A percentile compares a stretch with the other conserved stretches of the same genome.
These are phyloP conservation scores for Nycticryphes semicollaris DNA, from an alignment of 2,113 vertebrate species.

Conservation along the genomic window DNA sequence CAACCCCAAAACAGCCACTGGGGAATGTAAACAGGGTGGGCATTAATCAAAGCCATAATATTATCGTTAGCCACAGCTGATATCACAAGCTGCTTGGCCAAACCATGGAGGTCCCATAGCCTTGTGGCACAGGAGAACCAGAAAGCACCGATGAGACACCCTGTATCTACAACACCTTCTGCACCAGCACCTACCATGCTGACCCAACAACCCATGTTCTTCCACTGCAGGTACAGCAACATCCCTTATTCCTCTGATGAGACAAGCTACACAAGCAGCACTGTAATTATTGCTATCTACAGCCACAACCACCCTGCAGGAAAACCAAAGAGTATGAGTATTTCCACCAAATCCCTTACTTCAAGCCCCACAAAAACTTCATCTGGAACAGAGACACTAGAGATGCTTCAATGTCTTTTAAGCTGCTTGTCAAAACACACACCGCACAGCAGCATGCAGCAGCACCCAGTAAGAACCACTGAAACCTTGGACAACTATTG, in stretches of 20 bases:
- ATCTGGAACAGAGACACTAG: neutral
- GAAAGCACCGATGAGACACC: neutral
- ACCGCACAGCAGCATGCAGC: neutral
- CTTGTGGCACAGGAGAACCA: neutral
- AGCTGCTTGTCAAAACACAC: neutral
- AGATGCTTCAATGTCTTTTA: neutral
- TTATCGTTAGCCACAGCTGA: neutral
- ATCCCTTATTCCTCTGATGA: neutral
- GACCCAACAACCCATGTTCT: neutral
- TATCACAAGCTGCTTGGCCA: neutral
- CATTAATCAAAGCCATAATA: neutral
- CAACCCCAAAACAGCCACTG: neutral
- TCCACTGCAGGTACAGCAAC: neutral
- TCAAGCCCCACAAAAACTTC: neutral
- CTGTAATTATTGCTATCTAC: neutral
- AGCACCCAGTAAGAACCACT: neutral
- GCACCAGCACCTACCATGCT: neutral
- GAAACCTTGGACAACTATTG: neutral
- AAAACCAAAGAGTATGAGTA: neutral
- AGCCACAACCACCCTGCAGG: fast-evolving
- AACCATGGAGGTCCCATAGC: fast-evolving
- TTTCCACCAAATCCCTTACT: neutral
- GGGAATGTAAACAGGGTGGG: neutral
- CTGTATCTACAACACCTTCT: neutral
- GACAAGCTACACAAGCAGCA: neutral